A percentile compares a stretch with the other conserved stretches of the same genome.
Evolutionary conservation across 2,888 invertebrate species (phyloP).

Genomic region (Micoletzkya japonica): DNA sequence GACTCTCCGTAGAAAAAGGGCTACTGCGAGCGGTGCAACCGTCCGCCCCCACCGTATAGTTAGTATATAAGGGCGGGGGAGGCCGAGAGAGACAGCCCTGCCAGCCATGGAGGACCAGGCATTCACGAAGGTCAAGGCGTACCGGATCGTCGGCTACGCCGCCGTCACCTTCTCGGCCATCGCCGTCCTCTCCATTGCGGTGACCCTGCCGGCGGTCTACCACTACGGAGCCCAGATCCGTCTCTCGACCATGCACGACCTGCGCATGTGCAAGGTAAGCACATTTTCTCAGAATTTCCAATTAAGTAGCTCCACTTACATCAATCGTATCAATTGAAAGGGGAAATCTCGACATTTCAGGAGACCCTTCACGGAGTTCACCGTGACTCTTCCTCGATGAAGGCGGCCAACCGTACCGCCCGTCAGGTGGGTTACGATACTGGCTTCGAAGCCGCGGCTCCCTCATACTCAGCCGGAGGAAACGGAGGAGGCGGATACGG

Average conservation of each 20-base stretch:
- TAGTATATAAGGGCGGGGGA: too few relatives aligned
- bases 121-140: neutral
- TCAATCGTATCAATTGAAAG: too few relatives aligned
- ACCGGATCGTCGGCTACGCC: neutral
- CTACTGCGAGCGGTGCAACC: too few relatives aligned
- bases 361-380: neutral
- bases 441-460: too few relatives aligned
- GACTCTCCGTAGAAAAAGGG: too few relatives aligned
- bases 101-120: neutral
- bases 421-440: slow-evolving; percentile 22
- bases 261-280: neutral
- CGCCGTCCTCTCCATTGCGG: neutral
- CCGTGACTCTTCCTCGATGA: too few relatives aligned
- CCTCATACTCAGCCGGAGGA: too few relatives aligned
- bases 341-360: neutral
- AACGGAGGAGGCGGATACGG: too few relatives aligned
- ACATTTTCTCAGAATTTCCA: neutral
- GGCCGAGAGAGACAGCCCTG: too few relatives aligned
- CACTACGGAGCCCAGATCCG: neutral
- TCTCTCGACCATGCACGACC: neutral
- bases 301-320: too few relatives aligned
- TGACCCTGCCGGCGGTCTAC: neutral
- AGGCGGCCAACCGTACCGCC: slow-evolving; percentile 23
- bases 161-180: neutral
- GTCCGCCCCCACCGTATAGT: too few relatives aligned